phyloP scores from a whole-genome alignment of 2,113 vertebrate genomes.

The Callorhinus ursinus region DNA sequence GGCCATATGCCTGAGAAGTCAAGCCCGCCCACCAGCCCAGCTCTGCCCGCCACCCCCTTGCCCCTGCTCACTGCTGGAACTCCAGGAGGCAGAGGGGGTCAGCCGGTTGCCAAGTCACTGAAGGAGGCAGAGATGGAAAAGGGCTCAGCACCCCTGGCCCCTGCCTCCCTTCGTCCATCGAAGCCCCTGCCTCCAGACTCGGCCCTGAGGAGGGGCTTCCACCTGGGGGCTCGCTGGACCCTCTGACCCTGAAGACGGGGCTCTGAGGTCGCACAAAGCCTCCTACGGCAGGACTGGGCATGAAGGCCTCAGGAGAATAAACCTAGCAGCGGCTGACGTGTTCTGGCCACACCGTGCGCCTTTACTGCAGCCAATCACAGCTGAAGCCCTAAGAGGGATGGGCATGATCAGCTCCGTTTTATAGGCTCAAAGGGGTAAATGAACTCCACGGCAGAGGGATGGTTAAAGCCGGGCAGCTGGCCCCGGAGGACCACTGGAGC shows the following conservation, averaged over 20 bases:
- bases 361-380: not conserved
- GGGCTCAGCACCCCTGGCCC: not conserved
- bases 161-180: not conserved
- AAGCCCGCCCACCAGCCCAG: not conserved
- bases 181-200: not conserved
- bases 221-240: not conserved
- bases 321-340: rapidly evolving
- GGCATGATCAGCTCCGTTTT: rapidly evolving
- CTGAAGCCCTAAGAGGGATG: rapidly evolving
- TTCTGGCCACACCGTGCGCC: rapidly evolving
- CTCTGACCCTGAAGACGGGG: not conserved
- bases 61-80: not conserved
- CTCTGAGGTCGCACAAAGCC: not conserved
- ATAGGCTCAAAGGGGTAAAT: not conserved
- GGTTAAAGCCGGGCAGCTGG: rapidly evolving
- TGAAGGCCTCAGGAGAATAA: not conserved
- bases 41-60: rapidly evolving
- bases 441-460: not conserved
- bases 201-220: not conserved
- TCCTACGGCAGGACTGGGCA: not conserved
- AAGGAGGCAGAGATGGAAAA: not conserved
- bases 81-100: not conserved
- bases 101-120: not conserved
- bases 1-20: not conserved
- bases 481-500: not conserved